Base-by-base conservation (phyloP, 2,113 vertebrate species). In the Labrus mixtus region DNA sequence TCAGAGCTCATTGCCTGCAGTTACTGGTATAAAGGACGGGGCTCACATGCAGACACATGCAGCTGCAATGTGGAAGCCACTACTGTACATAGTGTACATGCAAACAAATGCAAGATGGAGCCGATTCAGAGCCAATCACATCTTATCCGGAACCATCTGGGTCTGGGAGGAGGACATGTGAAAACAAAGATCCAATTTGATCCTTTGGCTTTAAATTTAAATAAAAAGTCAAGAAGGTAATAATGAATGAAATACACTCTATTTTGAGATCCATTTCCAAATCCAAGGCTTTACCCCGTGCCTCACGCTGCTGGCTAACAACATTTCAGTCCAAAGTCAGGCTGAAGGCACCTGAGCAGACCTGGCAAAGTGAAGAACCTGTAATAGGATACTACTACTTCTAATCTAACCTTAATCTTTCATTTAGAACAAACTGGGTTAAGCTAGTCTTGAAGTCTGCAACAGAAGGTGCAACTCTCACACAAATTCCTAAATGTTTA, bases 321-420 rank as follows among this genome's bases (percentile, higher is more conserved):
- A 29, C 1, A 25, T 61, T 48, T 78, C 58, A 22, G n/a, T 59
- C 33, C 29, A 64, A 63, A 88, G 53, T 22, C 53, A 17, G 73
- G n/a, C 62, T 10, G 13, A 33, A 58, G 6, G 36, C 33, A 54
- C 41, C 23, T 55, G 69, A 68, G 65, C 6, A 78, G 41, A 50
- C 46, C 60, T 37, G 59, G 25, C 22, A 83, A 69, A 64, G 45
- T 60, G 45, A 7, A 64, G 17, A 72, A 73, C n/a, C 56, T 51
- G 15, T 84, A 89, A 84, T 75, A 69, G 81, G 80, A 90, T 83
- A 73, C 69, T 29, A 68, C 12, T 55, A 68, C 12, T 55, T 61
- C 37, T 90, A 90, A 92, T 90, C 89, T 86, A 78, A 84, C 78
- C 71, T 78, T 77, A 86, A 91, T 83, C 83, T 85, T 88, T 16